Evolutionary conservation across 2,888 invertebrate species (phyloP).

Genomic region (Silvanus unidentatus): DNA sequence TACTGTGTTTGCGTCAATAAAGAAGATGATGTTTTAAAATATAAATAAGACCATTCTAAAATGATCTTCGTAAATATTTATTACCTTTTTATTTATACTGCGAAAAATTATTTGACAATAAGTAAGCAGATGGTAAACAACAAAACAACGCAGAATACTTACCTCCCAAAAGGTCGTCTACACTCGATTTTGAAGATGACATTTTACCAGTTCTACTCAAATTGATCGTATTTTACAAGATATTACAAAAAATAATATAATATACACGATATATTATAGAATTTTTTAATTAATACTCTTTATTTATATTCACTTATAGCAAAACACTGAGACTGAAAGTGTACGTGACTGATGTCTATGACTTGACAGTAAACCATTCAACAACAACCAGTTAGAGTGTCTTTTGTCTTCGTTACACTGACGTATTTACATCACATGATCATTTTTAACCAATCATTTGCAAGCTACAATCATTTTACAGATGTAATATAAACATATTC

Average conservation of each 20-base stretch:
- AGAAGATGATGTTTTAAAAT: too few species aligned
- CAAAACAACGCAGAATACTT: conserved; percentile 26
- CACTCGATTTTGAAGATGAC: conserved; percentile 45
- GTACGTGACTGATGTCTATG: conserved; percentile 33
- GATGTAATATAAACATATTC: too few species aligned
- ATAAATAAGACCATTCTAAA: too few species aligned
- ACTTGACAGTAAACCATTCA: conserved; percentile 14
- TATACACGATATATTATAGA: conserved; percentile 4
- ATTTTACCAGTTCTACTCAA: conserved; percentile 26
- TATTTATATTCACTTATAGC: conserved; percentile 18
- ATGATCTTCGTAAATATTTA: too few species aligned
- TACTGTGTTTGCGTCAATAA: too few species aligned
- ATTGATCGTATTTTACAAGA: neutral
- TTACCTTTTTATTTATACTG: neutral
- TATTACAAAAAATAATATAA: conserved; percentile 3
- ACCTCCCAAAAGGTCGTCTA: conserved; percentile 45
- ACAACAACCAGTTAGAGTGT: conserved; percentile 30
- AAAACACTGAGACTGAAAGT: conserved; percentile 18
- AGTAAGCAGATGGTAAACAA: conserved; percentile 25
- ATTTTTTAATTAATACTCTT: conserved; percentile 4
- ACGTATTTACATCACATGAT: conserved; percentile 26
- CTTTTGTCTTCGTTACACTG: conserved; percentile 27
- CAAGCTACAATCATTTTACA: too few species aligned
- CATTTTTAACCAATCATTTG: conserved; percentile 1
- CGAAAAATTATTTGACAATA: neutral